Conservation (phyloP, 1,140 invertebrate species). For the Conopomorpha cramerella region DNA sequence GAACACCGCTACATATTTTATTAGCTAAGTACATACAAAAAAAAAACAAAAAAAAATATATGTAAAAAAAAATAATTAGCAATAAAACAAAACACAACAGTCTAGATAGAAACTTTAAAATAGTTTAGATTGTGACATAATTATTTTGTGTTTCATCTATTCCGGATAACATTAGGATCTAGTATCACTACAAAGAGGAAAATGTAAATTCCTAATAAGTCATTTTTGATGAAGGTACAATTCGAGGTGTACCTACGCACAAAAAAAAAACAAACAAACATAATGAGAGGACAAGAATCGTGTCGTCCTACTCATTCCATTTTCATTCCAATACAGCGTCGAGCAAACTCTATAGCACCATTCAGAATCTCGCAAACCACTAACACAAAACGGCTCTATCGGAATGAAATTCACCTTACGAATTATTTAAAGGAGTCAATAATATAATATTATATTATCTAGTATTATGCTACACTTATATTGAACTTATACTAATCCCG, state of each 20-base stretch:
- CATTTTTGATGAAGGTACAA: too few relatives aligned
- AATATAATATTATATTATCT: too few relatives aligned
- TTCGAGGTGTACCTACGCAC: too few relatives aligned
- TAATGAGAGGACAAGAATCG: constrained; percentile 47
- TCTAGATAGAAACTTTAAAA: constrained; percentile 30
- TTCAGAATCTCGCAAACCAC: constrained; percentile 9
- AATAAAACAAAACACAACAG: constrained; percentile 54
- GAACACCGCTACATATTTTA: too few relatives aligned
- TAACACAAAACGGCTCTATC: constrained; percentile 25
- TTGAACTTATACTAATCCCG: constrained; percentile 49
- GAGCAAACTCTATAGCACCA: too few relatives aligned
- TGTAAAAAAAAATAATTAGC: constrained; percentile 35
- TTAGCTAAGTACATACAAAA: constrained; percentile 20
- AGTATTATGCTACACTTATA: too few relatives aligned
- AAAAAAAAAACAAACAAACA: too few relatives aligned
- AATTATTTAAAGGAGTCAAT: constrained; percentile 13
- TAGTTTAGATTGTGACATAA: constrained; percentile 50
- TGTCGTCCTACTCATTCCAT: constrained; percentile 47
- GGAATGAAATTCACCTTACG: constrained; percentile 44
- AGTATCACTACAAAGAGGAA: constrained; percentile 58
- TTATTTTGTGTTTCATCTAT: constrained; percentile 47
- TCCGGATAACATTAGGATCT: constrained; percentile 51
- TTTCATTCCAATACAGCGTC: constrained; percentile 46
- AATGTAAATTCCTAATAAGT: constrained; percentile 43
- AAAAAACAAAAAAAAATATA: constrained; percentile 32